These are phyloP conservation scores for Glaucopsyche alexis DNA, from an alignment of 2,888 invertebrate species.

Conservation along the genomic window DNA sequence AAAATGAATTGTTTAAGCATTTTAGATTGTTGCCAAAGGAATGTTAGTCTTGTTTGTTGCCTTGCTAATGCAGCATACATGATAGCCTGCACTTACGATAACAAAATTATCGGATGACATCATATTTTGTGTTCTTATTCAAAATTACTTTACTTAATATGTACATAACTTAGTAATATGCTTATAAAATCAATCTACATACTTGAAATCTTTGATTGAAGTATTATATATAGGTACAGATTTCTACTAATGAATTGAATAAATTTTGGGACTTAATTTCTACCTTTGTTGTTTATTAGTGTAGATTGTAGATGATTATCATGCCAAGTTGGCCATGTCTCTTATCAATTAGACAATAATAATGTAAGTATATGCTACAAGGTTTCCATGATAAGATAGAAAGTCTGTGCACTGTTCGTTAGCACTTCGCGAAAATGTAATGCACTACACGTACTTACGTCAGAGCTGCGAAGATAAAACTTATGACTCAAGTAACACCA, in stretches of 20 bases:
- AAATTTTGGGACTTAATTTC: background rate
- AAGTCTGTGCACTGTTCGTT: slow-evolving; percentile 39
- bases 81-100: too few relatives aligned
- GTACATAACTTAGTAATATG: too few relatives aligned
- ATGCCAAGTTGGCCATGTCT: background rate
- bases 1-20: too few relatives aligned
- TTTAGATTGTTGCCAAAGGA: too few relatives aligned
- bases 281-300: background rate
- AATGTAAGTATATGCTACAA: background rate
- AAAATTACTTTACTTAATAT: too few relatives aligned
- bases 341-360: slow-evolving; percentile 5
- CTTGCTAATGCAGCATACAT: too few relatives aligned
- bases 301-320: background rate
- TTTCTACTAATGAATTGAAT: background rate
- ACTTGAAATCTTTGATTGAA: too few relatives aligned
- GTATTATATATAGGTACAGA: too few relatives aligned
- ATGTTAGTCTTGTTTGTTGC: too few relatives aligned
- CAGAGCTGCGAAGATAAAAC: slow-evolving; percentile 46
- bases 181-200: too few relatives aligned
- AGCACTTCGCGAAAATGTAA: slow-evolving; percentile 42
- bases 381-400: slow-evolving; percentile 44
- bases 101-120: too few relatives aligned
- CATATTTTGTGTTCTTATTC: too few relatives aligned
- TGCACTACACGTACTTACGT: slow-evolving; percentile 45
- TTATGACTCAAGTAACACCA: slow-evolving; percentile 47